Base-by-base conservation (phyloP, 2,888 invertebrate species). In the Eubasilissa splendida region DNA sequence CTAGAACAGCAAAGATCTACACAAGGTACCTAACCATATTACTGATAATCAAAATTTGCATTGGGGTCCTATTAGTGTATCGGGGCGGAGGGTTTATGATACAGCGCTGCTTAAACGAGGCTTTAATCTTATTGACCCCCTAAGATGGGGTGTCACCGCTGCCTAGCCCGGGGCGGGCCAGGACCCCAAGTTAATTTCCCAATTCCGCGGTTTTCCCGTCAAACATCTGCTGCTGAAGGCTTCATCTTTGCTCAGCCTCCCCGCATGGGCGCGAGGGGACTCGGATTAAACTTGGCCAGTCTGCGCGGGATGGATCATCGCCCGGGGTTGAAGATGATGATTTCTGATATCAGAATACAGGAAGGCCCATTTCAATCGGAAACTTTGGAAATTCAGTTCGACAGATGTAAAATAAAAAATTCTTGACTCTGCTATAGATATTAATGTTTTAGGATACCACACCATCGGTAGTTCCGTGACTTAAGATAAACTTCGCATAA, bases 171-270 rank as follows among this genome's bases (percentile, higher is more conserved):
- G 68, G 80, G 80, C 80, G 52, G 31, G 50, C 52, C 80, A 80
- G 80, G 81, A 80, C 82, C 82, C 83, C 77, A 76, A 83, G 83
- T 83, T 83, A 82, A 83, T 83, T 83, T 83, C 82, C 81, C 83
- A 73, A 82, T 83, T 82, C 81, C 83, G 83, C 83, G 83, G 83
- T 83, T 80, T 80, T 73, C 79, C 75, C 75, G 74, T 76, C 77
- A 82, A 83, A 81, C 82, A 83, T 82, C 83, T 83, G 83, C 82
- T 70, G 63, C 75, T 83, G 83, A 83, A 83, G 82, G 82, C 82
- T 83, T 82, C 83, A 83, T 82, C 65, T 83, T 33, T 65, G 12
- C 42, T 42, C 56, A 65, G 33, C 66, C 58, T 66, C 66, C 68
- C 68, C 58, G 76, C 59, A 54, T 11, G 71, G 42, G 76, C 59